These are phyloP conservation scores for Eubasilissa splendida DNA, from an alignment of 2,888 invertebrate genomes.

Conservation along the genomic window DNA sequence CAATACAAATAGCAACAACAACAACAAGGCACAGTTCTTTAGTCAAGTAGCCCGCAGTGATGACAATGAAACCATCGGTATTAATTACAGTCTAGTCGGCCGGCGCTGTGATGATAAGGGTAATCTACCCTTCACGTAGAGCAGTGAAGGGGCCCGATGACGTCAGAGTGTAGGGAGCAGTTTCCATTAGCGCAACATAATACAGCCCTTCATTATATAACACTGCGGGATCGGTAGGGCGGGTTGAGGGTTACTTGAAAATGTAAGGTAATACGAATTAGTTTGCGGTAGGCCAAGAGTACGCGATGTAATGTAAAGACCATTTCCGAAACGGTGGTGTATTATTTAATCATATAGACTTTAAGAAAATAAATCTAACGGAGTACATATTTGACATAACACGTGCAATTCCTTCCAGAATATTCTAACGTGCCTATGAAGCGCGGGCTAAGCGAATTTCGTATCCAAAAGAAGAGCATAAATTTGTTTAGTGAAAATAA, in stretches of 20 bases:
- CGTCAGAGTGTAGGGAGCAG: slow-evolving; percentile 9
- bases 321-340: too few species aligned
- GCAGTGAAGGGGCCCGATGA: neutral
- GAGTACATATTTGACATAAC: too few species aligned
- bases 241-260: slow-evolving; percentile 2
- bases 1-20: too few species aligned
- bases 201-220: slow-evolving; percentile 27
- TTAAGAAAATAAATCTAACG: too few species aligned
- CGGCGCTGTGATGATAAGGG: slow-evolving; percentile 17
- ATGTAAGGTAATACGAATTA: slow-evolving; percentile 3
- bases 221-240: neutral
- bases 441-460: too few species aligned
- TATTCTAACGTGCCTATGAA: too few species aligned
- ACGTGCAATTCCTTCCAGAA: too few species aligned
- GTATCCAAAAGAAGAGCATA: too few species aligned
- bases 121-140: neutral
- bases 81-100: slow-evolving; percentile 22
- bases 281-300: slow-evolving; percentile 17
- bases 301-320: too few species aligned
- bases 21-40: too few species aligned
- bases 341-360: too few species aligned
- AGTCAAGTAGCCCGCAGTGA: neutral
- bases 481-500: too few species aligned
- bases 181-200: slow-evolving; percentile 36
- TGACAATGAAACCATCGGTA: slow-evolving; percentile 4